Evolutionary conservation across 30 jellyfish, hydroid and myxozoan genomes (phyloP).

Genomic region (Clytia hemisphaerica): DNA sequence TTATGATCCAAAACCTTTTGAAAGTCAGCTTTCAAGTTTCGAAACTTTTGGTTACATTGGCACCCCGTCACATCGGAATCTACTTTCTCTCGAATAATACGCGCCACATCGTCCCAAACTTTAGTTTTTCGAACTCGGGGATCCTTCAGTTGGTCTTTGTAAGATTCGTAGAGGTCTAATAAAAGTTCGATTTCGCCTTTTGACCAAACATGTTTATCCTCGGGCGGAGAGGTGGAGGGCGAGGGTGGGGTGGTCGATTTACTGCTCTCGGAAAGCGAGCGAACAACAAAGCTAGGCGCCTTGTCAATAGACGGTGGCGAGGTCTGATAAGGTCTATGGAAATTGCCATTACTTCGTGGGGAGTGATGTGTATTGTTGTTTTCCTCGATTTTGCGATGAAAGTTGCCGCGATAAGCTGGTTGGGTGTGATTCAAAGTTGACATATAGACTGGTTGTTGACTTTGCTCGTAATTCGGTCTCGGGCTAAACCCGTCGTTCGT

Average conservation of each 20-base stretch:
- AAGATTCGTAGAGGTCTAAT: constrained; percentile 56
- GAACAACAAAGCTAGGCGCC: constrained; percentile 7
- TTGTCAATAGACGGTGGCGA: constrained; percentile 30
- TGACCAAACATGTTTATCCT: constrained; percentile 72
- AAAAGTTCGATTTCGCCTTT: constrained; percentile 63
- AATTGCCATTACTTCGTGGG: no score
- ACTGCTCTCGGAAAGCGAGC: not conserved
- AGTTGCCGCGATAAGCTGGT: no score
- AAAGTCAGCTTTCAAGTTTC: constrained; percentile 66
- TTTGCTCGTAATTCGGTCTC: no score
- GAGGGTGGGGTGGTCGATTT: constrained; percentile 27
- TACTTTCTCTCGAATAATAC: constrained; percentile 29
- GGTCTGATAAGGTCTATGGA: no score
- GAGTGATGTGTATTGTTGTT: no score
- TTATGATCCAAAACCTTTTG: constrained; percentile 68
- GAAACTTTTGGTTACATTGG: constrained; percentile 67
- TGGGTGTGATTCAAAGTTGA: no score
- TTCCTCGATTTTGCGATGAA: no score
- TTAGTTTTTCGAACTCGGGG: constrained; percentile 66
- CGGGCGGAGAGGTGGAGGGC: constrained; percentile 12
- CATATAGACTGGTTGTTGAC: no score
- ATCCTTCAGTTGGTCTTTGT: constrained; percentile 46
- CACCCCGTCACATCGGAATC: constrained; percentile 56
- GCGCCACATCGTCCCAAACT: constrained; percentile 64
- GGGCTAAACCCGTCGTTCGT: no score